phyloP scores from a whole-genome alignment of 2,888 invertebrate species.

The Zhuqinia jingwanae region DNA sequence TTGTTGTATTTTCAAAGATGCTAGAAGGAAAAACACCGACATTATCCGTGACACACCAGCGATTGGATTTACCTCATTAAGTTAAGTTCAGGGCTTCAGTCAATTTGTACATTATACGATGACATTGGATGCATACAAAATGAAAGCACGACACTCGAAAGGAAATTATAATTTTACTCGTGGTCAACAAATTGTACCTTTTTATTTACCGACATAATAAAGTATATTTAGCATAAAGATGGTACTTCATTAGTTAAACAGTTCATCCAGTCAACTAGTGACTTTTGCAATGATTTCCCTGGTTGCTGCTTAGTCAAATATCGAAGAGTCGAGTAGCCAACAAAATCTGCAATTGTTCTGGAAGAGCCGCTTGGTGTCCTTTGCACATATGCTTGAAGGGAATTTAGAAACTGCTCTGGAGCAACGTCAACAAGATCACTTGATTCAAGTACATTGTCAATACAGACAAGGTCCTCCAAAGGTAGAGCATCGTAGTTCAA shows the following conservation, averaged over 20 bases:
- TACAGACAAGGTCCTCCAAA: slow-evolving; percentile 51
- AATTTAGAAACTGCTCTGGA: slow-evolving; percentile 55
- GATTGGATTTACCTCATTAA: slow-evolving; percentile 62
- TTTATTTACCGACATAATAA: slow-evolving; percentile 43
- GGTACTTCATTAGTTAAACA: slow-evolving; percentile 59
- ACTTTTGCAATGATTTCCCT: slow-evolving; percentile 42
- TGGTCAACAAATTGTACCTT: slow-evolving; percentile 24
- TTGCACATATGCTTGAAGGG: slow-evolving; percentile 55
- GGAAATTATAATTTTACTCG: not conserved
- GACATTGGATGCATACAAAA: slow-evolving; percentile 25
- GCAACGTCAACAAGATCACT: slow-evolving; percentile 41
- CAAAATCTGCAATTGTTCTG: slow-evolving; percentile 61
- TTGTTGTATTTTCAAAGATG: slow-evolving; percentile 68
- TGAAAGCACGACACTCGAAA: slow-evolving; percentile 1
- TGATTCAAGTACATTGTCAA: slow-evolving; percentile 53
- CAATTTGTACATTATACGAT: not conserved
- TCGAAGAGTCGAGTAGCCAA: slow-evolving; percentile 60
- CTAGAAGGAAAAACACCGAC: slow-evolving; percentile 72
- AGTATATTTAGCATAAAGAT: slow-evolving; percentile 11
- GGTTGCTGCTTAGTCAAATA: slow-evolving; percentile 54
- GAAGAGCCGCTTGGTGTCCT: not conserved
- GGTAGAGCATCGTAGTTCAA: slow-evolving; percentile 58
- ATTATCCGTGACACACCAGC: slow-evolving; percentile 59
- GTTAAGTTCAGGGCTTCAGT: not conserved
- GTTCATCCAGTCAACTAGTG: slow-evolving; percentile 63